These are phyloP conservation scores for Chirona hameri DNA, from an alignment of 2,888 invertebrate species.

Conservation along the genomic window DNA sequence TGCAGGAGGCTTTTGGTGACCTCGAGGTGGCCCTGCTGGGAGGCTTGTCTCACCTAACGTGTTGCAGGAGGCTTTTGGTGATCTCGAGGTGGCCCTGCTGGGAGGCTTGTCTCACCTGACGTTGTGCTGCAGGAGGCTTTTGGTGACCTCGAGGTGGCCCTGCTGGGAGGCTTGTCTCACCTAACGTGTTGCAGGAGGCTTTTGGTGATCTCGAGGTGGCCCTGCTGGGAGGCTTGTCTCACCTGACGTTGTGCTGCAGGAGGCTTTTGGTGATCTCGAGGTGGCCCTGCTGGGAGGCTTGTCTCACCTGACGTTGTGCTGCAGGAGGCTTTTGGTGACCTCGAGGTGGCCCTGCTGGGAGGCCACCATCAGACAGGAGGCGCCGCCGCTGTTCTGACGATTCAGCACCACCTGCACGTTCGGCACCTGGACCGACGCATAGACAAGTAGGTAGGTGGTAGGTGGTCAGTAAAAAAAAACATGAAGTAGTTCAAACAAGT, in stretches of 20 bases:
- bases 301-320: conserved; percentile 34
- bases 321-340: conserved; percentile 36
- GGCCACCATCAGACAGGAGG: conserved; percentile 80
- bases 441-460: no score
- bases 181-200: conserved; percentile 33
- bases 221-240: conserved; percentile 74
- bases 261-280: conserved; percentile 44
- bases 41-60: no score
- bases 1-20: no score
- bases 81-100: no score
- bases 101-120: not conserved
- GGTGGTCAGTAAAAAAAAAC: no score
- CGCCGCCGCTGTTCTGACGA: conserved; percentile 83
- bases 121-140: conserved; percentile 35
- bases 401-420: conserved; percentile 93
- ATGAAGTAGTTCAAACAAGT: no score
- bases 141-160: conserved; percentile 50
- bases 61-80: no score
- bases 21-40: no score
- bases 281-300: conserved; percentile 94
- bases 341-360: conserved; percentile 83
- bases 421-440: conserved; percentile 58
- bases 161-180: no score
- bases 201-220: conserved; percentile 59
- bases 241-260: conserved; percentile 35